These are phyloP conservation scores for Epinephelus moara DNA, from an alignment of 2,113 vertebrate species.

Conservation along the genomic window DNA sequence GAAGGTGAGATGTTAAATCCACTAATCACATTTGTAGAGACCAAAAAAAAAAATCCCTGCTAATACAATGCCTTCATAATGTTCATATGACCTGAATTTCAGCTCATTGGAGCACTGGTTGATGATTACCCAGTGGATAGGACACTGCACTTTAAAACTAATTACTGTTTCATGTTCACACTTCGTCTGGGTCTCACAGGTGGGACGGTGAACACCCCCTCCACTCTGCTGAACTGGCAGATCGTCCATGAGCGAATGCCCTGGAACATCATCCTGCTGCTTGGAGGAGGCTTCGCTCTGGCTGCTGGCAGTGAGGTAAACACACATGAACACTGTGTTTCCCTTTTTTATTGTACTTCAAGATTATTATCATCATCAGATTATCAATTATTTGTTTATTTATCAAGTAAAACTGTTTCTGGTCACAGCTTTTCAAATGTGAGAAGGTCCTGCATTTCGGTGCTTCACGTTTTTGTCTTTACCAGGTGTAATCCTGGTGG, in stretches of 20 bases:
- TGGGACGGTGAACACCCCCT: conserved; percentile 71
- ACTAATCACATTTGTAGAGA: not conserved
- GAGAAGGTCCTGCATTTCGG: not conserved
- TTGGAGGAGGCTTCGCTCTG: conserved; percentile 95
- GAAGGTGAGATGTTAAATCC: conserved; percentile 32
- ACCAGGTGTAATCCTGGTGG: no score
- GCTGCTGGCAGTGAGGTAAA: conserved; percentile 93
- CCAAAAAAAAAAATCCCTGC: not conserved
- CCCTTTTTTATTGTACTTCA: not conserved
- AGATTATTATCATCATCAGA: not conserved
- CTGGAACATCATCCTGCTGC: conserved; percentile 92
- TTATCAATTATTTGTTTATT: not conserved
- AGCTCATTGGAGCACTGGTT: not conserved
- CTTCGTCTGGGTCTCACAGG: conserved; percentile 38
- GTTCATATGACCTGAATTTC: conserved; percentile 1
- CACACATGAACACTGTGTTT: not conserved
- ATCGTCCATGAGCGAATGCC: conserved; percentile 90
- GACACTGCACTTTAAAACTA: conserved; percentile 4
- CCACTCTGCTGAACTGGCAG: conserved; percentile 89
- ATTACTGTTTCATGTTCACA: conserved; percentile 29
- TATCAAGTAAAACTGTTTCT: no score
- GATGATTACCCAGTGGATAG: conserved; percentile 12
- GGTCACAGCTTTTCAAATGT: not conserved
- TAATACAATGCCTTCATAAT: not conserved
- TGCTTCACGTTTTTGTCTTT: not conserved